Evolutionary conservation across 2,797 vertebrate species (phyloP).

Genomic region (Spondyliosoma cantharus): DNA sequence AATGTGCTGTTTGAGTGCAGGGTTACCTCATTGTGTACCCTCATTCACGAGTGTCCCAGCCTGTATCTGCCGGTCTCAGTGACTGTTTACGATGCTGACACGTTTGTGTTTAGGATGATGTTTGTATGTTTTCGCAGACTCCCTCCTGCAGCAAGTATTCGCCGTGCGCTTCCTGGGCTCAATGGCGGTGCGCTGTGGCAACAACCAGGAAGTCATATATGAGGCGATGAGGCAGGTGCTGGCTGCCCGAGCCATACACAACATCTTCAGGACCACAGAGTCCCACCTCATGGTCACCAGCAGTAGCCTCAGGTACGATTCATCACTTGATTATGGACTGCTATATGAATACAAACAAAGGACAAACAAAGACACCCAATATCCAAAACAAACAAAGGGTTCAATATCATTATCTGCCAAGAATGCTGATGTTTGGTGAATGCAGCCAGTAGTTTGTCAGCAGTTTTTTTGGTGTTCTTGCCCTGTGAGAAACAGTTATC

Average conservation of each 20-base stretch:
- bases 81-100: neutral
- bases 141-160: conserved; percentile 95
- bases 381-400: neutral
- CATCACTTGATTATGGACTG: neutral
- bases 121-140: conserved; percentile 81
- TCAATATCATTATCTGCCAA: neutral
- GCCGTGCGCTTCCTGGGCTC: conserved; percentile 95
- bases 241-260: conserved; percentile 97
- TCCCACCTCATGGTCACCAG: conserved; percentile 97
- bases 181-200: conserved; percentile 92
- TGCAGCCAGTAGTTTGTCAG: neutral
- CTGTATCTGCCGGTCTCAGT: neutral
- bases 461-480: neutral
- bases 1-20: neutral
- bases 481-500: neutral
- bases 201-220: conserved; percentile 92
- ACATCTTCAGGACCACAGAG: conserved; percentile 97
- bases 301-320: conserved; percentile 87
- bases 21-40: neutral
- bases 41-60: neutral
- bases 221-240: conserved; percentile 98
- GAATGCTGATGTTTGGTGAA: neutral
- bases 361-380: neutral
- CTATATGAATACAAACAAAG: neutral
- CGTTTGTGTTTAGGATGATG: neutral